Base-by-base conservation (phyloP, 2,888 invertebrate genomes). In the Hofmannophila pseudospretella region DNA sequence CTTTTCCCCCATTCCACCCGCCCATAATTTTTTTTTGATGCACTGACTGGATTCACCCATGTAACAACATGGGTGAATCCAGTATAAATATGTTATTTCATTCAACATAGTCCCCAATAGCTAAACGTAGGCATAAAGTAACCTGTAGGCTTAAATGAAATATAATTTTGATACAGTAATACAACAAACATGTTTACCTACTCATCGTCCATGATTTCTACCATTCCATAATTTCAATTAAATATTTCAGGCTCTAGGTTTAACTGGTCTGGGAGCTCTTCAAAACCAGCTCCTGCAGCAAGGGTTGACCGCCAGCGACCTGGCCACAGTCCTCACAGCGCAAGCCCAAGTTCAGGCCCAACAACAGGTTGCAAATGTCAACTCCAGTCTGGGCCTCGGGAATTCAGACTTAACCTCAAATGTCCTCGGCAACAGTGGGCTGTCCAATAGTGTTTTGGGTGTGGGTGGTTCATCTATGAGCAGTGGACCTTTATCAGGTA, bases 251-350 rank as follows among this genome's bases (percentile, higher is more conserved):
- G 88, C 87, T 7, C 49, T 88, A 27, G 77, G 85, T 27, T 62
- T 87, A 27, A 74, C 80, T 3, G 86, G 87, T 5, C 47, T 88
- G 9, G 86, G 87, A 23, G 84, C 86, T 7, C 66, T 87, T 2
- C 88, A 88, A 43, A 86, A 84, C 51, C 87, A 87, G 50, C 58
- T 88, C 5, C 61, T 88, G 1, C 88, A 88, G 42, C 88, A 88
- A 61, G 88, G 88, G 1, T 56, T 86, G 14, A 84, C 86, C 1
- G 85, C 86, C 2, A 81, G 52, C 46, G 85, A 86, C 36, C 48
- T 85, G 14, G 80, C 85, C 0, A 74, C 80, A 12, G 76, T 84
- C 3, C 57, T 86, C 2, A 67, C 76, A 0, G 78, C 78, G 1
- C 79, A 80, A 39, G 76, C 52, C n/a, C 53, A 38, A 26, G 50